Evolutionary conservation across 2,113 vertebrate genomes (phyloP).

Genomic region (Arvicanthis niloticus): DNA sequence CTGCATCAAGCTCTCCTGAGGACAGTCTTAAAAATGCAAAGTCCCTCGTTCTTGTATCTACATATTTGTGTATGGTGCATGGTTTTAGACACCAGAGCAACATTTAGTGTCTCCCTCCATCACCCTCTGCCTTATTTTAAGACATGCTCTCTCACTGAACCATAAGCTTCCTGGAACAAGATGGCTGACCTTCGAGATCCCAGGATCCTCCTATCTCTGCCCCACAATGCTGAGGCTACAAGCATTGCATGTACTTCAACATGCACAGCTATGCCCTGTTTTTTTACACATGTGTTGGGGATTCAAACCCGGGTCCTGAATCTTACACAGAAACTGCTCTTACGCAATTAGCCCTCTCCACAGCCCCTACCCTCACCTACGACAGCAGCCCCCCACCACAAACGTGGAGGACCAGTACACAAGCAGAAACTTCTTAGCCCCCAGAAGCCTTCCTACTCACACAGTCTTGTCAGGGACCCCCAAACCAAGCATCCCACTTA

Average conservation of each 20-base stretch:
- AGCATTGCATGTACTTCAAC: background rate
- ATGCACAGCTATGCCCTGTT: background rate
- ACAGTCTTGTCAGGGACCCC: background rate
- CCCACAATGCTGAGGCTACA: background rate
- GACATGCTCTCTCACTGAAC: background rate
- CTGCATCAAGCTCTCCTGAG: background rate
- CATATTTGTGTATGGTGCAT: background rate
- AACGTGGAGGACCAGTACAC: background rate
- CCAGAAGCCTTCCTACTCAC: background rate
- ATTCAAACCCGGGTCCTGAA: background rate
- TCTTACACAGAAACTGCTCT: background rate
- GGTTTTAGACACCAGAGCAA: background rate
- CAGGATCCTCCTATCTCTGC: background rate
- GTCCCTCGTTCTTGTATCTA: background rate
- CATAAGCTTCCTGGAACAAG: background rate
- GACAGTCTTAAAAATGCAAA: background rate
- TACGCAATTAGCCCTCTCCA: too few relatives aligned
- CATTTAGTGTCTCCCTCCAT: background rate
- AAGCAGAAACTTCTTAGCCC: background rate
- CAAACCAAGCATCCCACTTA: background rate
- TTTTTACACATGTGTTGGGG: background rate
- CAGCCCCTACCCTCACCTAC: background rate
- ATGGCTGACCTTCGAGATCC: background rate
- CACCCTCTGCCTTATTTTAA: background rate
- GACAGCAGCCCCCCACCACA: background rate